A percentile compares a stretch with the other conserved stretches of the same genome.
These are phyloP conservation scores for Platycheirus rosarum DNA, from an alignment of 2,888 invertebrate genomes.

Conservation along the genomic window DNA sequence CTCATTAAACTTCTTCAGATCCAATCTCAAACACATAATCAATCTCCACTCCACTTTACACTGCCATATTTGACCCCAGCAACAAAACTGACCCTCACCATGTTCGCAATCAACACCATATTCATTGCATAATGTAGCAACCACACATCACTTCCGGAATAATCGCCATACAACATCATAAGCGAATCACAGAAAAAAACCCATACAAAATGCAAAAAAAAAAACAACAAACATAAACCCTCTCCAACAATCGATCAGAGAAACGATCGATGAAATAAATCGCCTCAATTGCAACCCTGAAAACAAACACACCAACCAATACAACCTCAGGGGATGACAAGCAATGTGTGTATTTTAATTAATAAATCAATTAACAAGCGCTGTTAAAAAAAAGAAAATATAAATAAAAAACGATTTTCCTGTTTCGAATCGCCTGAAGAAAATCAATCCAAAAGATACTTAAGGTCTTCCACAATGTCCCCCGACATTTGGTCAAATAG, in stretches of 20 bases:
- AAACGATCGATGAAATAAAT: constrained; percentile 45
- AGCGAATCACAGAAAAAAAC: constrained; percentile 5
- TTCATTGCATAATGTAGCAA: constrained; percentile 44
- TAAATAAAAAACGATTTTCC: constrained; percentile 39
- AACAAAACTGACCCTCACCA: constrained; percentile 38
- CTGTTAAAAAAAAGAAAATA: constrained; percentile 47
- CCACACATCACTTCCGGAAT: constrained; percentile 19
- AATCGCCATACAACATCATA: neutral
- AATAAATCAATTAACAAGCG: constrained; percentile 50
- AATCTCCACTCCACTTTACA: neutral
- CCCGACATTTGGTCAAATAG: neutral
- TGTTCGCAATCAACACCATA: constrained; percentile 44
- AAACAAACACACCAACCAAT: constrained; percentile 30
- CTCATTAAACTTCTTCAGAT: neutral
- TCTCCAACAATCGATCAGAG: constrained; percentile 40
- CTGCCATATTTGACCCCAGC: constrained; percentile 6
- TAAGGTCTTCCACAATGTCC: neutral
- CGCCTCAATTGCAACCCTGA: constrained; percentile 65
- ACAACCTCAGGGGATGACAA: constrained; percentile 30
- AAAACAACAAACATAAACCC: constrained; percentile 9
- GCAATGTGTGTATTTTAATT: constrained; percentile 35
- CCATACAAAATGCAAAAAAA: constrained; percentile 19
- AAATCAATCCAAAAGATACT: neutral
- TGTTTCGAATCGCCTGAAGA: constrained; percentile 20
- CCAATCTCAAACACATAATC: neutral